Evolutionary conservation across 2,113 vertebrate genomes (phyloP).

Genomic region (Symphodus melops): DNA sequence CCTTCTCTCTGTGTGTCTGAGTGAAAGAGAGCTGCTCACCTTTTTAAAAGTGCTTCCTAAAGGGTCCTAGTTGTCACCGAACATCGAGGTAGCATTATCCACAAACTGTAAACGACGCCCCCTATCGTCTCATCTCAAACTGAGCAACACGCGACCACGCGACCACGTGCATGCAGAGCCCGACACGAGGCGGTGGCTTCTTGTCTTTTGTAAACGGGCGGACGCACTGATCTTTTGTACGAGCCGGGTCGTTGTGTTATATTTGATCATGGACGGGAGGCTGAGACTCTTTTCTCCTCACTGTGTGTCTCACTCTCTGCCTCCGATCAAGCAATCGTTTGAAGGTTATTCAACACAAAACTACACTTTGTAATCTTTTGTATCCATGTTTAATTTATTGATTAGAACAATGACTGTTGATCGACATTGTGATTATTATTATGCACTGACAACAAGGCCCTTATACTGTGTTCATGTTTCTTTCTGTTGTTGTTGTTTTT

Average conservation of each 20-base stretch:
- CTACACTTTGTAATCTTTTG: constrained; percentile 66
- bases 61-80: constrained; percentile 38
- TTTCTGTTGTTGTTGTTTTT: constrained; percentile 59
- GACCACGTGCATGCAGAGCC: constrained; percentile 48
- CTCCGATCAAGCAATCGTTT: constrained; percentile 71
- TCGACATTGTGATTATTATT: constrained; percentile 73
- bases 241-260: constrained; percentile 60
- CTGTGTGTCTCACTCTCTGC: constrained; percentile 77
- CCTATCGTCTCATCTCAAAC: constrained; percentile 45
- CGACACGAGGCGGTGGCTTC: constrained; percentile 43
- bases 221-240: constrained; percentile 63
- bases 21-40: constrained; percentile 27
- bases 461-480: constrained; percentile 78
- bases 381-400: constrained; percentile 72
- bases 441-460: constrained; percentile 81
- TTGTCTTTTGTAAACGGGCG: constrained; percentile 54
- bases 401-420: constrained; percentile 69
- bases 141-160: constrained; percentile 27
- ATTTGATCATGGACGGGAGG: constrained; percentile 60
- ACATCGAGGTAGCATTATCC: constrained; percentile 62
- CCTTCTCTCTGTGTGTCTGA: constrained; percentile 35
- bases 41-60: constrained; percentile 76
- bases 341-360: constrained; percentile 48
- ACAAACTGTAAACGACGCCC: constrained; percentile 57
- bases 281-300: constrained; percentile 71